A percentile compares a stretch with the other conserved stretches of the same genome.
These are phyloP conservation scores for Phyto melanocephala DNA, from an alignment of 2,888 invertebrate genomes.

Conservation along the genomic window DNA sequence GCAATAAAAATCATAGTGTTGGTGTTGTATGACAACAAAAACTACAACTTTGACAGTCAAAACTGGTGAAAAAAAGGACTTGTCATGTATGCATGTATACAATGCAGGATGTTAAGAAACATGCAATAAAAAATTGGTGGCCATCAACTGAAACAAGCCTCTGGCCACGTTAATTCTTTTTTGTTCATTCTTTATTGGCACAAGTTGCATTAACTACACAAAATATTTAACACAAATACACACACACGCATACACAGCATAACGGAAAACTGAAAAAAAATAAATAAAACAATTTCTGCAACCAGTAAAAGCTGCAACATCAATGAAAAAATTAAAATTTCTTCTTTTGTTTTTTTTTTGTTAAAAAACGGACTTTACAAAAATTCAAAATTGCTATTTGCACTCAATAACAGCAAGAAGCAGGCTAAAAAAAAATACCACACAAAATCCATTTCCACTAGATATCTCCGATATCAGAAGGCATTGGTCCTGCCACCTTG, in stretches of 20 bases:
- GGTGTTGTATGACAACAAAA: constrained; percentile 22
- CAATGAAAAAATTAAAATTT: constrained; percentile 25
- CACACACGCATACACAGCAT: not conserved
- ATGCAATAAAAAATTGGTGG: constrained; percentile 51
- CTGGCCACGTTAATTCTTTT: constrained; percentile 25
- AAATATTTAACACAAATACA: constrained; percentile 16
- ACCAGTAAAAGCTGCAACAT: constrained; percentile 38
- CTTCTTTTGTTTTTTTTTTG: not conserved
- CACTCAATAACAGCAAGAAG: constrained; percentile 74
- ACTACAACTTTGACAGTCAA: constrained; percentile 38
- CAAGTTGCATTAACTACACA: constrained; percentile 56
- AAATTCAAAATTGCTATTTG: constrained; percentile 76
- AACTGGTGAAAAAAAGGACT: constrained; percentile 40
- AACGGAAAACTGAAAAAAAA: constrained; percentile 1
- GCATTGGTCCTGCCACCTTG: not conserved
- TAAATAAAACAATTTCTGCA: constrained; percentile 38
- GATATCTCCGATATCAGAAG: not conserved
- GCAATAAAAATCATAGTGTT: constrained; percentile 59
- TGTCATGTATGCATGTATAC: constrained; percentile 12
- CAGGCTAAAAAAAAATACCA: constrained; percentile 62
- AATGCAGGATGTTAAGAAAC: constrained; percentile 46
- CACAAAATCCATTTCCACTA: constrained; percentile 9
- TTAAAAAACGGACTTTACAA: constrained; percentile 56
- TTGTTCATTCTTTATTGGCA: constrained; percentile 32
- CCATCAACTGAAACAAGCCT: constrained; percentile 51